phyloP scores from a whole-genome alignment of 2,888 invertebrate genomes.

The Candidula unifasciata region DNA sequence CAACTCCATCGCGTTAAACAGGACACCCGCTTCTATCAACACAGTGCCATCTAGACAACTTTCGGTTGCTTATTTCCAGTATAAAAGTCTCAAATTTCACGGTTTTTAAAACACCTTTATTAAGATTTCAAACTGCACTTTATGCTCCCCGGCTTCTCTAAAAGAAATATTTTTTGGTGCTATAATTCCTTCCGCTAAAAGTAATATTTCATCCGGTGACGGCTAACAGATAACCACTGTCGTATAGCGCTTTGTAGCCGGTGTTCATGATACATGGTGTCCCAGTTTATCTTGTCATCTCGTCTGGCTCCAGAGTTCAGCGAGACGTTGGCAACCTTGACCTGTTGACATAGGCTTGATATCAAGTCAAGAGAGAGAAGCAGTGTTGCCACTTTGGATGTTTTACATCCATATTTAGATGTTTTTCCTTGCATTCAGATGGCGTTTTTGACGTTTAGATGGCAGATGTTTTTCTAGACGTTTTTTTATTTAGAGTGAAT shows the following conservation, averaged over 20 bases:
- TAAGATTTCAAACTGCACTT: too few species aligned
- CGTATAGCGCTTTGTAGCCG: background rate
- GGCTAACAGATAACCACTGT: background rate
- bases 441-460: too few species aligned
- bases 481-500: too few species aligned
- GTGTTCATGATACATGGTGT: conserved; percentile 9
- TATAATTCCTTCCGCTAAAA: background rate
- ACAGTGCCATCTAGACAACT: background rate
- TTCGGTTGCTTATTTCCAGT: background rate
- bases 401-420: too few species aligned
- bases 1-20: too few species aligned
- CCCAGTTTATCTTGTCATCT: conserved; percentile 14
- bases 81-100: background rate
- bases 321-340: background rate
- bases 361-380: background rate
- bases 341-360: background rate
- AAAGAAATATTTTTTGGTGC: background rate
- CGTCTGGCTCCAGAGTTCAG: background rate
- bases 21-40: background rate
- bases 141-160: too few species aligned
- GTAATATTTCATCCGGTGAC: background rate
- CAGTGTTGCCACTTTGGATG: too few species aligned
- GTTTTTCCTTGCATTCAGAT: too few species aligned
- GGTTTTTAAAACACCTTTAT: too few species aligned
- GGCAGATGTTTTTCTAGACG: too few species aligned